Evolutionary conservation across 2,888 invertebrate species (phyloP).

Genomic region (Crossocerus cetratus): DNA sequence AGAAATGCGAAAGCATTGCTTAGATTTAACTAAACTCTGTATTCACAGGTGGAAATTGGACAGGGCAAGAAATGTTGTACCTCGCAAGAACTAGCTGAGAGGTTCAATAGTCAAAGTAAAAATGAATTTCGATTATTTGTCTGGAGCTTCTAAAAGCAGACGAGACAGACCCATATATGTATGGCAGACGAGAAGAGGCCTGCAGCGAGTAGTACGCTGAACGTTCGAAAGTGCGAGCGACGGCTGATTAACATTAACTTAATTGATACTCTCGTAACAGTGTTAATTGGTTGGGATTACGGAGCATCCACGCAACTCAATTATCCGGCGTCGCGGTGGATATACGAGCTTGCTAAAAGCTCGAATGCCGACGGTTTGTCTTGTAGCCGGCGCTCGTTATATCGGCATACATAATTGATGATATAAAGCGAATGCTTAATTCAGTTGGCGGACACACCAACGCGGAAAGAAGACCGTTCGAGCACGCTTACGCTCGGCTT

Average conservation of each 20-base stretch:
- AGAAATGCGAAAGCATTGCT: too few species aligned
- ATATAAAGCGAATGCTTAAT: too few species aligned
- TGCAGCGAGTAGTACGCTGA: background rate
- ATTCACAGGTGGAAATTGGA: background rate
- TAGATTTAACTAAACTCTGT: too few species aligned
- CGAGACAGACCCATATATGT: background rate
- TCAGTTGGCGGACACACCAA: too few species aligned
- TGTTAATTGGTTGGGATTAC: constrained; percentile 38
- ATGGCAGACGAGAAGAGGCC: too few species aligned
- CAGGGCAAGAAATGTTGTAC: background rate
- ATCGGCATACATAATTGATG: too few species aligned
- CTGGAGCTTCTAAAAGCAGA: background rate
- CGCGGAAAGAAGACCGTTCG: too few species aligned
- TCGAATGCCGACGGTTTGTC: background rate
- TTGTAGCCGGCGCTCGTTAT: too few species aligned
- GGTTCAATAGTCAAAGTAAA: background rate
- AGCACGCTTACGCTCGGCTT: too few species aligned
- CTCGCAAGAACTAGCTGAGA: background rate
- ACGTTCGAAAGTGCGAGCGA: background rate
- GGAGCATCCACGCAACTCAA: constrained; percentile 8
- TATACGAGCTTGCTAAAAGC: background rate
- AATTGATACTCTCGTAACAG: background rate
- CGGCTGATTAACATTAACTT: constrained; percentile 16
- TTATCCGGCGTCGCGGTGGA: constrained; percentile 10
- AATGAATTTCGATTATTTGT: background rate